Evolutionary conservation across 2,888 invertebrate genomes (phyloP).

Genomic region (Eilema depressum): DNA sequence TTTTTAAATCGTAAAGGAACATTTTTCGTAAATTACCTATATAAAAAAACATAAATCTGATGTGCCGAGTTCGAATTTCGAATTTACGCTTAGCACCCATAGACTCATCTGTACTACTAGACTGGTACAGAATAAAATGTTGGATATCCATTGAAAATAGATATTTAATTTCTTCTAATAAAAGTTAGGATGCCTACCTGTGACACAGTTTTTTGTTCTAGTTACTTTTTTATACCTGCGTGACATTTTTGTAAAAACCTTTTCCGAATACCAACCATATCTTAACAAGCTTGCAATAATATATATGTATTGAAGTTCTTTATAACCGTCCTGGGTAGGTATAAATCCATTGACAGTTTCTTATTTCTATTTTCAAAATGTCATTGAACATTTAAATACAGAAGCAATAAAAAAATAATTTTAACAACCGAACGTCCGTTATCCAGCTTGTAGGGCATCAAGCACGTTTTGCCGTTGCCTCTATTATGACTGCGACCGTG

Average conservation of each 20-base stretch:
- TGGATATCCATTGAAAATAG: no score
- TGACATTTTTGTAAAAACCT: no score
- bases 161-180: no score
- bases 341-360: not conserved
- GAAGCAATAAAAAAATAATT: slow-evolving; percentile 10
- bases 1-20: slow-evolving; percentile 19
- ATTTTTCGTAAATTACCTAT: not conserved
- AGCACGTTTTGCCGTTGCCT: slow-evolving; percentile 52
- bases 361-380: slow-evolving; percentile 13
- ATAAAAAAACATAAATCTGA: not conserved
- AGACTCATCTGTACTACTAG: not conserved
- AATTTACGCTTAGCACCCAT: not conserved
- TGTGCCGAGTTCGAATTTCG: not conserved
- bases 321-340: no score
- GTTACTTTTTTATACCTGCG: no score
- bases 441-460: slow-evolving; percentile 44
- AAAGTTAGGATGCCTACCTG: no score
- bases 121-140: no score
- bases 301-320: no score
- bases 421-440: slow-evolving; percentile 49
- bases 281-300: no score
- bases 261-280: no score
- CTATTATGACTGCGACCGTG: slow-evolving; percentile 45
- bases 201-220: no score
- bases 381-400: slow-evolving; percentile 14